Conservation (phyloP, 2,797 vertebrate genomes). For the Gadopsis marmoratus region DNA sequence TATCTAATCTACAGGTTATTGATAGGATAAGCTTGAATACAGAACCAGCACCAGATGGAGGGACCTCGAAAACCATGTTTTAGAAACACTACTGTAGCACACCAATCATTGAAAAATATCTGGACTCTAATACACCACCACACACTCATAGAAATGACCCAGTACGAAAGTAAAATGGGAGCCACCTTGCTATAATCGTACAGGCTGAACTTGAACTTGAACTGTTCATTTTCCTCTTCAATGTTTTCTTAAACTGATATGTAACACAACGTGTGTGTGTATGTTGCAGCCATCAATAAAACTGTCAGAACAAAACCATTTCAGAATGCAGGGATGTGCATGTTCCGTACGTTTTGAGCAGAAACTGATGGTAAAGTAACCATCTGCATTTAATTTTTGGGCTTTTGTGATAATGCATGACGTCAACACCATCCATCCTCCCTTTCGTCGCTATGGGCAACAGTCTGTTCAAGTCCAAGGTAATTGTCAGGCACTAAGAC, state of each 20-base stretch:
- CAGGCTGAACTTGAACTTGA: conserved; percentile 18
- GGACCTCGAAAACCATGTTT: conserved; percentile 64
- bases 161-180: conserved; percentile 50
- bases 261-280: conserved; percentile 22
- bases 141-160: conserved; percentile 65
- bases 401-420: conserved; percentile 34
- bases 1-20: conserved; percentile 72
- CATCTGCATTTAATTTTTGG: conserved; percentile 44
- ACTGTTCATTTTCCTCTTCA: conserved; percentile 14
- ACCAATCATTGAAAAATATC: conserved; percentile 70
- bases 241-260: conserved; percentile 24
- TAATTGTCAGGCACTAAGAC: conserved; percentile 69
- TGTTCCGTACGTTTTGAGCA: conserved; percentile 38
- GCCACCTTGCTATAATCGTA: conserved; percentile 24
- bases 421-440: conserved; percentile 30
- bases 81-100: conserved; percentile 71
- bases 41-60: conserved; percentile 69
- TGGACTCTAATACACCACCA: conserved; percentile 69
- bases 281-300: conserved; percentile 34
- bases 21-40: conserved; percentile 59
- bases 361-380: conserved; percentile 40
- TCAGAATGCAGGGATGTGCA: conserved; percentile 43
- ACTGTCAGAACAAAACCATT: conserved; percentile 29
- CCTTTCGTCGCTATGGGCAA: conserved; percentile 13
- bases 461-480: conserved; percentile 49